These are phyloP conservation scores for Holacanthus passer DNA, from an alignment of 2,113 vertebrate species.

Conservation along the genomic window DNA sequence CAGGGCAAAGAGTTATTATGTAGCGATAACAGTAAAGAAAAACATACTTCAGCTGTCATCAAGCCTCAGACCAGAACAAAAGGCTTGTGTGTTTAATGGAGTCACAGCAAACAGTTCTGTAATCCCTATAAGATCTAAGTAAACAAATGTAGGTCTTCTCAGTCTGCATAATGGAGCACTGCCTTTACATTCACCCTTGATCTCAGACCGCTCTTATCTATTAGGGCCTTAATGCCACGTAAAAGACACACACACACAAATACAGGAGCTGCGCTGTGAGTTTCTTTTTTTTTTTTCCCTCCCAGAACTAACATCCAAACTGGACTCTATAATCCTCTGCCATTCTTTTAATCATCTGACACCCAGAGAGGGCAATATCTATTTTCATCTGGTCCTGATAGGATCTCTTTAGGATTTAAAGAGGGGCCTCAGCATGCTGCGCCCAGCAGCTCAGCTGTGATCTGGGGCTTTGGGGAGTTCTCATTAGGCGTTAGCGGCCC, in stretches of 20 bases:
- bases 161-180: slow-evolving; percentile 83
- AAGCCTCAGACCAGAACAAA: slow-evolving; percentile 70
- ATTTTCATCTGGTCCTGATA: slow-evolving; percentile 97
- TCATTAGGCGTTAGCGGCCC: slow-evolving; percentile 90
- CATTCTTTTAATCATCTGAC: slow-evolving; percentile 97
- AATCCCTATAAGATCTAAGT: slow-evolving; percentile 87
- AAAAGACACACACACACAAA: slow-evolving; percentile 61
- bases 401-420: slow-evolving; percentile 99
- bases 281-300: slow-evolving; percentile 46
- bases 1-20: slow-evolving; percentile 15
- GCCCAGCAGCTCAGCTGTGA: slow-evolving; percentile 92
- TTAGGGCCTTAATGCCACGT: slow-evolving; percentile 54
- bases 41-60: slow-evolving; percentile 36
- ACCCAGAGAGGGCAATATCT: slow-evolving; percentile 96
- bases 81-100: slow-evolving; percentile 78
- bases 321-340: slow-evolving; percentile 91
- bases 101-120: slow-evolving; percentile 85
- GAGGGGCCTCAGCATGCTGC: slow-evolving; percentile 89
- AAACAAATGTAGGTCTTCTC: slow-evolving; percentile 87
- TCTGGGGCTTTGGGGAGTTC: slow-evolving; percentile 96
- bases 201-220: slow-evolving; percentile 69
- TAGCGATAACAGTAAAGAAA: slow-evolving; percentile 22
- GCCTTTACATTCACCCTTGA: slow-evolving; percentile 80
- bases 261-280: slow-evolving; percentile 55
- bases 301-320: slow-evolving; percentile 82